A percentile compares a stretch with the other conserved stretches of the same genome.
Conservation (phyloP, 2,888 invertebrate species). For the Gryllus longicercus region DNA sequence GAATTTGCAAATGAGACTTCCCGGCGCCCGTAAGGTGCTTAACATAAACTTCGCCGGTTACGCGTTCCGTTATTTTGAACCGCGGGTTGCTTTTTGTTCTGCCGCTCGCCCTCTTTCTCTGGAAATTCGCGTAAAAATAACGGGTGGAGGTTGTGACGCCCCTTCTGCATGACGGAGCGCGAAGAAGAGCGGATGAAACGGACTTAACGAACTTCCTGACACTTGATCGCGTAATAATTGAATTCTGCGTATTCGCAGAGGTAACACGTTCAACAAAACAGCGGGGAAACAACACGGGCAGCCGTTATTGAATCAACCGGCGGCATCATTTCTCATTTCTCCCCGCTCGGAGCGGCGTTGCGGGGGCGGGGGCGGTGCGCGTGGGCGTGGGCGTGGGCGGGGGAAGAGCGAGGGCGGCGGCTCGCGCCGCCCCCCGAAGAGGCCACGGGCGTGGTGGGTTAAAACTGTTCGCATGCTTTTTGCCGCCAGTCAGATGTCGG, state of each 20-base stretch:
- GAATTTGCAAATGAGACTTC: too few species aligned
- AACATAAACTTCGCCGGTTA: too few species aligned
- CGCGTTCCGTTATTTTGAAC: too few species aligned
- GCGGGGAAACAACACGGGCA: not conserved
- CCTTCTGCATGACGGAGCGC: too few species aligned
- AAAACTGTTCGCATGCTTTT: conserved; percentile 17
- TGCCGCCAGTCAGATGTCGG: not conserved
- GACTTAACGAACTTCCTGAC: conserved; percentile 1
- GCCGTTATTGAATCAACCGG: not conserved
- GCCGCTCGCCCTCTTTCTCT: too few species aligned
- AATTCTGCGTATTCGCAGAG: conserved; percentile 1
- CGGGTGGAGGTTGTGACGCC: too few species aligned
- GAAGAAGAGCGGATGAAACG: not conserved
- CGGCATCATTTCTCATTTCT: not conserved
- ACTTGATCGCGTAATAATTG: not conserved
- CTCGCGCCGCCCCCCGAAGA: not conserved
- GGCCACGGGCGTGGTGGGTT: not conserved
- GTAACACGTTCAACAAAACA: not conserved
- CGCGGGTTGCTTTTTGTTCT: too few species aligned
- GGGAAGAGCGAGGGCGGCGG: not conserved
- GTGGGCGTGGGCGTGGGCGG: not conserved
- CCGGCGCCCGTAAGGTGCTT: too few species aligned
- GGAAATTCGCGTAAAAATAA: too few species aligned
- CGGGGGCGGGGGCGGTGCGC: not conserved
- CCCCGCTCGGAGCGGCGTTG: not conserved